Percentiles rank a stretch among this genome's conserved stretches.
Conservation (phyloP, 2,113 vertebrate genomes). For the Prionailurus bengalensis region DNA sequence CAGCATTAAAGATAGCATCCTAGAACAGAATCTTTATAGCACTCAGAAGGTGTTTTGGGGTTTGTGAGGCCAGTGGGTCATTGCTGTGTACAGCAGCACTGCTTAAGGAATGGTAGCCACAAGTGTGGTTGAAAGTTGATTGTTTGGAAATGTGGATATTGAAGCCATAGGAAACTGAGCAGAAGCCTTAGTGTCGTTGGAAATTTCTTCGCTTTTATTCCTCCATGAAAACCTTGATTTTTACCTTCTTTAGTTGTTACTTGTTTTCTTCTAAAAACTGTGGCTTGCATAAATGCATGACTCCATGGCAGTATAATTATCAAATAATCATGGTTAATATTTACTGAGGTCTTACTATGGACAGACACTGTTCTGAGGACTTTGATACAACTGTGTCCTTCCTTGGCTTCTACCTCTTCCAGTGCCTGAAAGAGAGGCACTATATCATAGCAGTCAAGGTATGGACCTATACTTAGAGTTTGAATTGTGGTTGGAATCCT, state of each 20-base stretch:
- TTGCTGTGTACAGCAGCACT: not conserved
- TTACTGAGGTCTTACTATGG: not conserved
- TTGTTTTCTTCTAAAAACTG: constrained; percentile 44
- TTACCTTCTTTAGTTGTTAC: constrained; percentile 19
- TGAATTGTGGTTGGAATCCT: not conserved
- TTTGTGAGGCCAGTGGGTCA: not conserved
- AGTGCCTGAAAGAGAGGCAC: not conserved
- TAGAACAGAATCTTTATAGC: not conserved
- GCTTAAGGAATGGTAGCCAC: not conserved
- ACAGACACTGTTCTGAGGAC: not conserved
- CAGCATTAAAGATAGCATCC: not conserved
- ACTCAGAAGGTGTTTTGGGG: not conserved
- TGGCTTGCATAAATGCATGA: not conserved
- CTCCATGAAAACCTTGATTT: constrained; percentile 12
- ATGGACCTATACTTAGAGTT: not conserved
- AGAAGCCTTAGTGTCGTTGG: constrained; percentile 12
- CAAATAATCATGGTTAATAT: not conserved
- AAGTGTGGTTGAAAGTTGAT: not conserved
- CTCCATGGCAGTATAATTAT: not conserved
- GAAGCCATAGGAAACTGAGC: not conserved
- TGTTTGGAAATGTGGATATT: constrained; percentile 12
- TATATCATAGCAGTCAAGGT: not conserved
- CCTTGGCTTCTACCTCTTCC: not conserved
- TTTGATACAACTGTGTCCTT: not conserved
- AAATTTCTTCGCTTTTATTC: constrained; percentile 34